Evolutionary conservation across 2,113 vertebrate genomes (phyloP).

Genomic region (Daubentonia madagascariensis): DNA sequence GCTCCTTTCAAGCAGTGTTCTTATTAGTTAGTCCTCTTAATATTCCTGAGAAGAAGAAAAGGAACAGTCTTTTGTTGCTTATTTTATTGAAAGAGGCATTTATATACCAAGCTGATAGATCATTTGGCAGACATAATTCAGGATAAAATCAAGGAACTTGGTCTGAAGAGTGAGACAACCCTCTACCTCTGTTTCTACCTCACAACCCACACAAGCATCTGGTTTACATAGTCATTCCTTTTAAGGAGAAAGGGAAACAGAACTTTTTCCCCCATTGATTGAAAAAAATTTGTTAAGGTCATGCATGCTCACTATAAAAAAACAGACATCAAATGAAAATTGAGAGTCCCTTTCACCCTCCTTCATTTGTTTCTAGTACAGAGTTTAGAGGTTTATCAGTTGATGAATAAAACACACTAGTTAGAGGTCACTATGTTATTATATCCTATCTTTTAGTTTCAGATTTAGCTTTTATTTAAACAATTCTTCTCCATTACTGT

Average conservation of each 20-base stretch:
- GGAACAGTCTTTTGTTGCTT: neutral
- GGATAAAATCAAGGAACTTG: neutral
- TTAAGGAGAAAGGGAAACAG: neutral
- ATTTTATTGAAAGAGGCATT: constrained; percentile 26
- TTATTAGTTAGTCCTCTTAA: constrained; percentile 23
- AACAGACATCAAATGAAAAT: neutral
- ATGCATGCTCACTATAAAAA: neutral
- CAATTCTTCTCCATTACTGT: neutral
- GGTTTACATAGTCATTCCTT: neutral
- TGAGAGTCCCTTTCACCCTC: neutral
- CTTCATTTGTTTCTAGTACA: neutral
- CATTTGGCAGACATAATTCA: constrained; percentile 10
- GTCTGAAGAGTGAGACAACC: neutral
- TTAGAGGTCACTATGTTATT: neutral
- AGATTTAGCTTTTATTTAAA: constrained; percentile 3
- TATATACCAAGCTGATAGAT: neutral
- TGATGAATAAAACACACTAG: neutral
- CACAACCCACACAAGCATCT: neutral
- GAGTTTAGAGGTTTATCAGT: neutral
- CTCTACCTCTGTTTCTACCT: neutral
- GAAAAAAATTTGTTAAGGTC: neutral
- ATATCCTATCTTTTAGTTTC: neutral
- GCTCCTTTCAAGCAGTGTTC: neutral
- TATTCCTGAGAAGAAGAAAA: neutral
- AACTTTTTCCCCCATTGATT: neutral